Base-by-base conservation (phyloP, 2,113 vertebrate species). In the Austrofundulus limnaeus region DNA sequence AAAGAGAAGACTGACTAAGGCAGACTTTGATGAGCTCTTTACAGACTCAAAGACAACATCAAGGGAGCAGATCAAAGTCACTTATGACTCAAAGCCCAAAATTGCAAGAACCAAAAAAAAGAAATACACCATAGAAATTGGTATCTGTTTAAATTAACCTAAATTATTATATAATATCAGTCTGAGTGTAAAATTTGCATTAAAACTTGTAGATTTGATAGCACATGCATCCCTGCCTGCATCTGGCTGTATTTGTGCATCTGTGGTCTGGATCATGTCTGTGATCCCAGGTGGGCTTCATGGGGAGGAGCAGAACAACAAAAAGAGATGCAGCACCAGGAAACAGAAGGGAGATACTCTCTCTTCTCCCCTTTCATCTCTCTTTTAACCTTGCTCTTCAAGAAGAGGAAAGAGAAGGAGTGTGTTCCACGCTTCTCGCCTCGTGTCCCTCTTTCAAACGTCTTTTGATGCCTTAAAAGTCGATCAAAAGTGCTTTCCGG, bases 401-500 rank as follows among this genome's bases (percentile, higher is more conserved):
- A 76, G 60, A 38, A 23, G 8, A 57, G 48, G 48, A 47, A 51
- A 0, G 14, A 56, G 62, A 62, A 53, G 16, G 45, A 28, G 31
- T 19, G 25, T 2, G 31, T 38, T 52, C 28, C 34, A 42, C 50
- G 52, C 57, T 19, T 66, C 55, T 20, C 7, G 46, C 51, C 49
- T 65, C 60, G 41, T 61, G 43, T 72, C 56, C 42, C 34, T 19
- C 58, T 61, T 53, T 67, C 48, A 58, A 51, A 85, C 19, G 17
- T 49, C 68, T 72, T 85, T 85, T 85, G 84, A 87, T 86, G 83
- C 82, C 84, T 87, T 90, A 88, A 57, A 87, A 80, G 75, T 88
- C 46, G 1, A 58, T 52, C 34, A 72, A 66, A 78, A 66, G 61
- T 77, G 66, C 69, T 83, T 74, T 81, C 77, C 54, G 67, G 80